Base-by-base conservation (phyloP, 92 coral and sea anemone species). In the Muricea muricata region DNA sequence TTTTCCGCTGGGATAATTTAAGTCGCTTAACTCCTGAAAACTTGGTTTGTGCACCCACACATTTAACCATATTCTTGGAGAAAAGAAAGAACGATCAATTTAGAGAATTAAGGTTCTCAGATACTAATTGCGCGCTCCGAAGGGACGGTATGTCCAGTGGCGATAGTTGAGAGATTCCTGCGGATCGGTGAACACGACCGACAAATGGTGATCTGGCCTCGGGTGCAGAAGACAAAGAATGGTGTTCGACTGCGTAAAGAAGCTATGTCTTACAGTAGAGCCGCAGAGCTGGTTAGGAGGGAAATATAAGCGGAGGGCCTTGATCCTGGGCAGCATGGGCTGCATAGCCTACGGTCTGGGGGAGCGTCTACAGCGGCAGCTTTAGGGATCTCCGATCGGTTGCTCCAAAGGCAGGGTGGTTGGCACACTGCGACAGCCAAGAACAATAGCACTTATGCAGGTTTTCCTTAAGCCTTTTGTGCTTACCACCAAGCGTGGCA, bases 371-470 rank as follows among this genome's bases (percentile, higher is more conserved):
- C 89, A 2, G 89, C 92, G 28, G 78, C 88, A 12, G 71, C 84
- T 4, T 23, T 80, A 37, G 88, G 85, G 18, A 57, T 78, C 31
- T 83, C 89, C 33, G 89, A 84, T 58, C 54, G 88, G 21, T 76
- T 84, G 52, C 66, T 88, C 65, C 88, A 78, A 85, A 55, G 86
- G 54, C 92, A 89, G 60, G 88, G 92, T 10, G 88, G 86, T 41
- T 89, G 86, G 92, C 70, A 26, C 21, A 89, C 85, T 37, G 86
- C 60, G 30, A 79, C 32, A 29, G 84, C 85, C 23, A 84, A 37
- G 81, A 83, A 77, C 60, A 79, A 73, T n/a, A n/a, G n/a, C n/a
- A n/a, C n/a, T n/a, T n/a, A n/a, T n/a, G n/a, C n/a, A n/a, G n/a
- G n/a, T n/a, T n/a, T n/a, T n/a, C n/a, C n/a, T n/a, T n/a, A n/a